Conservation (phyloP, 2,888 invertebrate species). For the Orgyia antiqua region DNA sequence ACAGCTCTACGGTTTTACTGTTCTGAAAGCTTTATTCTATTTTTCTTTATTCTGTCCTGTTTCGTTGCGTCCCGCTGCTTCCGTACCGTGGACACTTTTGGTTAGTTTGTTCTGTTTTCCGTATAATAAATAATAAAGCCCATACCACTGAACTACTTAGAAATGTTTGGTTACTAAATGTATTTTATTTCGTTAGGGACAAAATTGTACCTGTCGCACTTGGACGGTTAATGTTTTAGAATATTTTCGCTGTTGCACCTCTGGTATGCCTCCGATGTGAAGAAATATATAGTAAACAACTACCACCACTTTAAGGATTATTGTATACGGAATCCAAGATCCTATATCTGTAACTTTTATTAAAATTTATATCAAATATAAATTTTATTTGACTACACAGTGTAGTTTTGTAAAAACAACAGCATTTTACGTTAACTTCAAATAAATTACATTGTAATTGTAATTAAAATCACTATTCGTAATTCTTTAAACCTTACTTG, state of each 20-base stretch:
- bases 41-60: conserved; percentile 66
- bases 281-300: no score
- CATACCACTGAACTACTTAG: conserved; percentile 34
- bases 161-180: conserved; percentile 23
- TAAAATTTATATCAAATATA: no score
- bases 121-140: conserved; percentile 73
- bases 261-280: no score
- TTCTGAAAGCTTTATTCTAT: conserved; percentile 58
- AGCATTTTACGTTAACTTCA: no score
- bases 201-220: conserved; percentile 17
- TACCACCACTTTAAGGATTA: no score
- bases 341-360: no score
- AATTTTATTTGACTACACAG: no score
- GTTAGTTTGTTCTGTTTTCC: conserved; percentile 74
- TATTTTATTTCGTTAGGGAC: conserved; percentile 21
- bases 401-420: no score
- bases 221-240: conserved; percentile 24
- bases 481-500: no score
- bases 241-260: conserved; percentile 16
- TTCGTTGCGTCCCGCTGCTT: conserved; percentile 69
- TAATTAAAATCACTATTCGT: no score
- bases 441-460: no score
- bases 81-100: conserved; percentile 73
- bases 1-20: conserved; percentile 40
- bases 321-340: no score